These are phyloP conservation scores for Dolichallabes microphthalmus DNA, from an alignment of 2,113 vertebrate genomes.

Conservation along the genomic window DNA sequence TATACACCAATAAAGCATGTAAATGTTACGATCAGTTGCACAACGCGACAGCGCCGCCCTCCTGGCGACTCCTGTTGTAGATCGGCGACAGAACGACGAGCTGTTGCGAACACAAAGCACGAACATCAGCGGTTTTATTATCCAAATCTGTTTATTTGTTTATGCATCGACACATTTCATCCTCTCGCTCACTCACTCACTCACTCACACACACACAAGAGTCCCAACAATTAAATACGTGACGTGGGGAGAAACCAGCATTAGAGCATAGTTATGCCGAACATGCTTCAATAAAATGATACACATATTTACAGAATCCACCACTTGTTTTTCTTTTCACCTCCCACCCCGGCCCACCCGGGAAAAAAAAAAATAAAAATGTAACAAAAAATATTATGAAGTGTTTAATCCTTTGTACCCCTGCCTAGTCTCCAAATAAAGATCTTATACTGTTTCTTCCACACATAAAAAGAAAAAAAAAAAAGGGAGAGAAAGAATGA, in stretches of 20 bases:
- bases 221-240: slow-evolving; percentile 74
- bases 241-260: slow-evolving; percentile 74
- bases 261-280: slow-evolving; percentile 78
- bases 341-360: slow-evolving; percentile 59
- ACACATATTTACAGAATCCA: slow-evolving; percentile 92
- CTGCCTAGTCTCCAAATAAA: slow-evolving; percentile 52
- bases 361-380: slow-evolving; percentile 9
- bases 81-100: not conserved
- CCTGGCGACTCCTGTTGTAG: not conserved
- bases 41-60: not conserved
- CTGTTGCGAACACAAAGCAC: not conserved
- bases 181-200: slow-evolving; percentile 60
- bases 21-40: not conserved
- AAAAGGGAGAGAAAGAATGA: slow-evolving; percentile 63
- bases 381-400: not conserved
- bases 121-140: slow-evolving; percentile 60
- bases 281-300: slow-evolving; percentile 99
- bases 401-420: slow-evolving; percentile 56
- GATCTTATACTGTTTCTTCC: slow-evolving; percentile 57
- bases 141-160: slow-evolving; percentile 77
- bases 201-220: slow-evolving; percentile 29
- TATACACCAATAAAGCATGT: not conserved
- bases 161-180: slow-evolving; percentile 74
- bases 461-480: slow-evolving; percentile 66
- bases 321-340: slow-evolving; percentile 63